phyloP scores from a whole-genome alignment of 1,140 invertebrate genomes.

The Gryllus bimaculatus region DNA sequence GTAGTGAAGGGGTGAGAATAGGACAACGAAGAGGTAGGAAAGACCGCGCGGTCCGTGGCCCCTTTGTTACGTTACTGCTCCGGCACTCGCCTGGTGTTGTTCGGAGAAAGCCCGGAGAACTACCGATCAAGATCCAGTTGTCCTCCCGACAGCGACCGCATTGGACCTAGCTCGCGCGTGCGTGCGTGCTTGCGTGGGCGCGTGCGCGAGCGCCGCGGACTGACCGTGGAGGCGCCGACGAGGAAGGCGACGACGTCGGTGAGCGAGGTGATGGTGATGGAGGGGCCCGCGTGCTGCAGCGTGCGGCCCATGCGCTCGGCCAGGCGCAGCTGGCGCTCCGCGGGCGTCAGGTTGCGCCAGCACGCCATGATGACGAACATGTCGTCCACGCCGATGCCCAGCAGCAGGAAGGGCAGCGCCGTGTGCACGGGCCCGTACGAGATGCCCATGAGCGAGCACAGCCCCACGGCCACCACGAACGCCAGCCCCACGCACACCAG shows the following conservation, averaged over 20 bases:
- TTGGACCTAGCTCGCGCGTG: no score
- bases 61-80: no score
- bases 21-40: no score
- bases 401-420: constrained; percentile 68
- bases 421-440: constrained; percentile 73
- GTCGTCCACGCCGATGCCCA: constrained; percentile 72
- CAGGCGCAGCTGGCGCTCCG: constrained; percentile 31
- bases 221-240: constrained; percentile 56
- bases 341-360: constrained; percentile 35
- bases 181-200: no score
- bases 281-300: constrained; percentile 68
- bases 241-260: constrained; percentile 73
- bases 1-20: no score
- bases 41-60: no score
- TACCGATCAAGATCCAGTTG: no score
- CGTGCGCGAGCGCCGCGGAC: constrained; percentile 20
- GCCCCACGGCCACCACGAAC: constrained; percentile 58
- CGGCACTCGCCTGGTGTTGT: no score
- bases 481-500: constrained; percentile 64
- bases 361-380: constrained; percentile 73
- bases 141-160: no score
- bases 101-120: no score
- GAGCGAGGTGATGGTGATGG: constrained; percentile 72
- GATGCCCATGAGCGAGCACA: constrained; percentile 62
- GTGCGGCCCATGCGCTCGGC: constrained; percentile 53